phyloP scores from a whole-genome alignment of 2,888 invertebrate species.

The Morpho helenor region DNA sequence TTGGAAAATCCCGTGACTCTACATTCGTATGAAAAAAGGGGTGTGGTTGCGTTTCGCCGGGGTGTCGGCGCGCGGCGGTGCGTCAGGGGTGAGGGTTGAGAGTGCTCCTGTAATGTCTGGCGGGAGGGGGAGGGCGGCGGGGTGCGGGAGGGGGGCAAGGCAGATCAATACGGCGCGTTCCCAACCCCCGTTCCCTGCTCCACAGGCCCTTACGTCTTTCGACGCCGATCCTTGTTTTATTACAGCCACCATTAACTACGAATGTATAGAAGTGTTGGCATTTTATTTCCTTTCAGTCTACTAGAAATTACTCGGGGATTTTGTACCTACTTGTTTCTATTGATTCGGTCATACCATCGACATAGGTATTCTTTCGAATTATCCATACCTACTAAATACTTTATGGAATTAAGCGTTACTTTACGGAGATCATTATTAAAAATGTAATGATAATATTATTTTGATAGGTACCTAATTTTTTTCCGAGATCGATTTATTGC shows the following conservation, averaged over 20 bases:
- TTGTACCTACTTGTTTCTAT: background rate
- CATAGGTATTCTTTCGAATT: too few species aligned
- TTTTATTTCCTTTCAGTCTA: constrained; percentile 35
- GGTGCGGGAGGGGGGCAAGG: constrained; percentile 19
- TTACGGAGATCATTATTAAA: too few species aligned
- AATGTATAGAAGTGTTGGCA: constrained; percentile 61
- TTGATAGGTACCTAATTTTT: too few species aligned
- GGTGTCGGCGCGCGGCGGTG: constrained; percentile 47
- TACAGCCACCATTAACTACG: constrained; percentile 73
- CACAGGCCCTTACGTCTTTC: constrained; percentile 74
- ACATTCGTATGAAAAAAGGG: constrained; percentile 65
- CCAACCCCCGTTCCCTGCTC: constrained; percentile 44
- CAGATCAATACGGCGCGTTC: constrained; percentile 47
- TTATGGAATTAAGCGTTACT: too few species aligned
- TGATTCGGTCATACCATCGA: too few species aligned
- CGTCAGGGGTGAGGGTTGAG: constrained; percentile 45
- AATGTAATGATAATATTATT: too few species aligned
- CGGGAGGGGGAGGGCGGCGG: constrained; percentile 37
- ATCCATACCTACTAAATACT: too few species aligned
- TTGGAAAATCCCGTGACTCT: constrained; percentile 77
- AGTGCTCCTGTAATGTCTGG: constrained; percentile 67
- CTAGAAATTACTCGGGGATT: constrained; percentile 29
- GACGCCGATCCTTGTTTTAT: constrained; percentile 74
- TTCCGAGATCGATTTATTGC: too few species aligned
- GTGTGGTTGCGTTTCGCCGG: constrained; percentile 68